Evolutionary conservation across 2,113 vertebrate genomes (phyloP), one percentile per base, ranked within the genome.

Genomic region (Todiramphus chloris): DNA sequence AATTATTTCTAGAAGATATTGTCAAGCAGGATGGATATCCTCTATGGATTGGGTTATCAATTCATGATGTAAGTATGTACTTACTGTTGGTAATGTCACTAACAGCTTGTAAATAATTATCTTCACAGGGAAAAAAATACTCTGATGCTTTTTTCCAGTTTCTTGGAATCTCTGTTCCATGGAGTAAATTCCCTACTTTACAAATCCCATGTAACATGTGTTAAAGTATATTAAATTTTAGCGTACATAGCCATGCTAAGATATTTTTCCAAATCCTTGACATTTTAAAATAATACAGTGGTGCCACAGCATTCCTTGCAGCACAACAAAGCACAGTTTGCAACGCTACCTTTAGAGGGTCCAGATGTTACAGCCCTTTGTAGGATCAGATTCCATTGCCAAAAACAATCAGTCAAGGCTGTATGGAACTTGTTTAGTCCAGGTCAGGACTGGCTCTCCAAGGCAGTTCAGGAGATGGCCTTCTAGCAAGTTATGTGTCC

Each of bases 31-130:
- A 99, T 16, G 99, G 99, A 67, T 99, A 98, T 97, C 96, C 98
- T 5, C 98, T 99, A 7, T 99, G 99, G 99, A 98, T 99, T 81
- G 99, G 99, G 31, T 97, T 99, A 15, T 99, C 99, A 31, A 98
- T 97, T 95, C 99, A 99, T 64, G 98, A 99, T 80, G 99, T 99
- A 98, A 98, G 99, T 98, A 80, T 77, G 16, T 60, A 13, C n/a
- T 84, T 60, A 15, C 31, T 80, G 15, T 68, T 67, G 60, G 35
- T 41, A 7, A 51, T 0, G 0, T 74, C 28, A 43, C 31, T 63
- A 62, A 44, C 66, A 79, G 53, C 35, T 59, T 75, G 41, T 60
- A 48, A 82, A 44, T 79, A 50, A 16, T 39, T 64, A 72, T 90
- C 68, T 86, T 66, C 37, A 39, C 9, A n/a, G 28, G 37, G 56